Conservation (phyloP, 2,888 invertebrate genomes). For the Eustalomyia histrio region DNA sequence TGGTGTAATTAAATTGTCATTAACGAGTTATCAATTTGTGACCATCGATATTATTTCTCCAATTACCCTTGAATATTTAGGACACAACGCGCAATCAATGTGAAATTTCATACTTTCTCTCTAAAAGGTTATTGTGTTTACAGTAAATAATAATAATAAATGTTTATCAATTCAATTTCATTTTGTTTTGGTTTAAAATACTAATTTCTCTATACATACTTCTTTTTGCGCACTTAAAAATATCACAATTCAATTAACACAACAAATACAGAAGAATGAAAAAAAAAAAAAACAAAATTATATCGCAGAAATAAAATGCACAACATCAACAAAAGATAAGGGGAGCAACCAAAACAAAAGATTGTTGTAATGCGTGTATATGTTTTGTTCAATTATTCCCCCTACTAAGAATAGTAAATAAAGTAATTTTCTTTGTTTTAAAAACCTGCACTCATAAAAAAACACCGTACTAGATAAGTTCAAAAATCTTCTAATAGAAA, state of each 20-base stretch:
- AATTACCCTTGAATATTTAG: constrained; percentile 6
- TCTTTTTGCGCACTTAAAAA: constrained; percentile 47
- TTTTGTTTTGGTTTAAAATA: constrained; percentile 1
- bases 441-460: too few species aligned
- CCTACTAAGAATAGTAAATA: constrained; percentile 42
- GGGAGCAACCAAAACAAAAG: constrained; percentile 12
- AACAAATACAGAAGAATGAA: neutral
- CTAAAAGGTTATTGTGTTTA: constrained; percentile 11
- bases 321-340: constrained; percentile 52
- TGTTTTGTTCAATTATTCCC: constrained; percentile 20
- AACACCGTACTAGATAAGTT: too few species aligned
- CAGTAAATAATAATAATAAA: neutral
- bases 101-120: constrained; percentile 32
- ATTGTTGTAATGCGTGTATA: neutral
- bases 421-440: neutral
- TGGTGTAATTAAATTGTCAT: too few species aligned
- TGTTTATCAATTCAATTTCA: constrained; percentile 2
- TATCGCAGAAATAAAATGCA: constrained; percentile 4
- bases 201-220: neutral
- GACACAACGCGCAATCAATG: constrained; percentile 2
- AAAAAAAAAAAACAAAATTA: constrained; percentile 27
- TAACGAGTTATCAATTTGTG: too few species aligned
- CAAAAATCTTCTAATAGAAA: too few species aligned
- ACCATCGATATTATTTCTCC: neutral
- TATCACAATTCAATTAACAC: constrained; percentile 44